Evolutionary conservation across 1,140 invertebrate species (phyloP), one percentile per base, ranked within the genome.

Genomic region (Arion vulgaris): DNA sequence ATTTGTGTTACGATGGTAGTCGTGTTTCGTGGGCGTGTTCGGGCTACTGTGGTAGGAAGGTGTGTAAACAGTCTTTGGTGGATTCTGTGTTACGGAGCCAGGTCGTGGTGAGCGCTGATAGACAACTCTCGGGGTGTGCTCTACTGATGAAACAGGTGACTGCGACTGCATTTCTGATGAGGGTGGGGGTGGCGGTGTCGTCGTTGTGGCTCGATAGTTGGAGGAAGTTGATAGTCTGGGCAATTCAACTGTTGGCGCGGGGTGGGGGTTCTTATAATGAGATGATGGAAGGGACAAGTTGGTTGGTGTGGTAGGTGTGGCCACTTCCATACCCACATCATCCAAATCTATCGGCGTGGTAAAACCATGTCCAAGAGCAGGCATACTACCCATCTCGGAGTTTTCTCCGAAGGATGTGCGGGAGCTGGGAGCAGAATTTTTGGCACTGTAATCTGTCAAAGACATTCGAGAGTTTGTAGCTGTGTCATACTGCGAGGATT

Each of bases 401-500:
- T 83, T 86, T 57, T 87, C 90, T 51, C 89, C 88, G 83, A 89
- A 89, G 11, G 90, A 91, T n/a, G 90, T 91, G 38, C 88, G 84
- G 68, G 90, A 91, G 84, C 90, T 91, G 74, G 88, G 88, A 41
- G 86, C 84, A 1, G 90, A 90, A 13, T 85, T 84, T 72, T 87
- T 86, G 73, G 86, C 83, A 80, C 85, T 86, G 71, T 85, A 86
- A 73, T 90, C 88, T 23, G 84, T 86, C 38, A 91, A 79, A 15
- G 89, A 90, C 23, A 90, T 72, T n/a, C 90, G 77, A 5, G 90
- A 91, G 77, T 90, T 90, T 15, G 89, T 87, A 57, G 89, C 88
- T 39, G 89, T 90, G 85, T 90, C 90, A 80, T 91, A 91, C 34
- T 88, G 88, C 15, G 90, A 90, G 19, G 90, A 91, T 36, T 86